Conservation (phyloP, 2,113 vertebrate species). For the Triplophysa tibetana region DNA sequence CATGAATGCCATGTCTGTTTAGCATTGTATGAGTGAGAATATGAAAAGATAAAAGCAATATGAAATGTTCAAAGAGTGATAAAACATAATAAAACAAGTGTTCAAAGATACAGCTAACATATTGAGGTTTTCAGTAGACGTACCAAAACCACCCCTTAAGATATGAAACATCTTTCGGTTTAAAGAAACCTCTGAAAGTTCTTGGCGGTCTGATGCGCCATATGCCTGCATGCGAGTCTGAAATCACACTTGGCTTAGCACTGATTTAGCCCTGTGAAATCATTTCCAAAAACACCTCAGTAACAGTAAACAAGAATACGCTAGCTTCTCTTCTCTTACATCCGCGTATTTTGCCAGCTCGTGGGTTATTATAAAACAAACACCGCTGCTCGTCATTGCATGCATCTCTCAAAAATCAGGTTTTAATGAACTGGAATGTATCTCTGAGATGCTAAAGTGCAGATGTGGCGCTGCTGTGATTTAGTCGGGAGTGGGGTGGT, state of each 20-base stretch:
- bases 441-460: slow-evolving; percentile 20
- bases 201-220: slow-evolving; percentile 31
- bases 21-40: slow-evolving; percentile 21
- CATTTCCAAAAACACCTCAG: slow-evolving; percentile 41
- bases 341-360: neutral
- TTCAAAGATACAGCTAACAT: slow-evolving; percentile 1
- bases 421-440: neutral
- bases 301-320: slow-evolving; percentile 35
- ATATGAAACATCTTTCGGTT: slow-evolving; percentile 19
- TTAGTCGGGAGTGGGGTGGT: slow-evolving; percentile 4
- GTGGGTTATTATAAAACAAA: slow-evolving; percentile 25
- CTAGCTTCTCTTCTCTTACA: slow-evolving; percentile 14
- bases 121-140: slow-evolving; percentile 4
- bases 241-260: slow-evolving; percentile 38
- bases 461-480: slow-evolving; percentile 29
- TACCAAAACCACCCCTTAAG: slow-evolving; percentile 18
- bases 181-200: slow-evolving; percentile 5
- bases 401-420: neutral
- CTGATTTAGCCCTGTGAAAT: slow-evolving; percentile 40
- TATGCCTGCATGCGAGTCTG: slow-evolving; percentile 25
- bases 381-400: neutral
- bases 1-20: slow-evolving; percentile 16
- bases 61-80: slow-evolving; percentile 14
- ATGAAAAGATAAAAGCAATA: slow-evolving; percentile 12
- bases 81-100: slow-evolving; percentile 22